phyloP scores from a whole-genome alignment of 2,797 vertebrate species.

The Dermochelys coriacea region DNA sequence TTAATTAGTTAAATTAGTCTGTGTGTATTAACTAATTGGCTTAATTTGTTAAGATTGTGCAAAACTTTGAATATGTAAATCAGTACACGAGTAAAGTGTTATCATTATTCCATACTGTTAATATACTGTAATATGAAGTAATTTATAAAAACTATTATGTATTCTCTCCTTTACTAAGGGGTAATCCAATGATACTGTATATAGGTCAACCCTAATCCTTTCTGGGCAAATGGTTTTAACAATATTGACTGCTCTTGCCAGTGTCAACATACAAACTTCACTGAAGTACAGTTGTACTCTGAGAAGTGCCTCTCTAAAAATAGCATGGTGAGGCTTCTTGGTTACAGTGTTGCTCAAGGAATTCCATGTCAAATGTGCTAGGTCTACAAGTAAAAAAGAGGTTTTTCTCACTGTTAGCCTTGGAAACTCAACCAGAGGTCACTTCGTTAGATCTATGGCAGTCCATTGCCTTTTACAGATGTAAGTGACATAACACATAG shows the following conservation, averaged over 20 bases:
- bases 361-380: background rate
- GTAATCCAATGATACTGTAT: background rate
- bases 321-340: background rate
- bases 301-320: conserved; percentile 6
- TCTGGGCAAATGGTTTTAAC: background rate
- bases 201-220: background rate
- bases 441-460: background rate
- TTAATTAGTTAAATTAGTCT: background rate
- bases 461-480: background rate
- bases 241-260: background rate
- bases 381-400: background rate
- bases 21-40: background rate
- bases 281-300: background rate
- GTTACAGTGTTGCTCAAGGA: background rate
- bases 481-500: background rate
- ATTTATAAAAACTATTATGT: background rate
- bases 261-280: background rate
- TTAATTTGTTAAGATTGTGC: background rate
- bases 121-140: background rate
- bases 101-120: background rate
- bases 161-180: background rate
- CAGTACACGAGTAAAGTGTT: background rate
- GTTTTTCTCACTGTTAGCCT: background rate
- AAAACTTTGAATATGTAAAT: background rate
- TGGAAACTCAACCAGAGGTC: background rate